phyloP scores from a whole-genome alignment of 2,113 vertebrate species.

The Panurus biarmicus region DNA sequence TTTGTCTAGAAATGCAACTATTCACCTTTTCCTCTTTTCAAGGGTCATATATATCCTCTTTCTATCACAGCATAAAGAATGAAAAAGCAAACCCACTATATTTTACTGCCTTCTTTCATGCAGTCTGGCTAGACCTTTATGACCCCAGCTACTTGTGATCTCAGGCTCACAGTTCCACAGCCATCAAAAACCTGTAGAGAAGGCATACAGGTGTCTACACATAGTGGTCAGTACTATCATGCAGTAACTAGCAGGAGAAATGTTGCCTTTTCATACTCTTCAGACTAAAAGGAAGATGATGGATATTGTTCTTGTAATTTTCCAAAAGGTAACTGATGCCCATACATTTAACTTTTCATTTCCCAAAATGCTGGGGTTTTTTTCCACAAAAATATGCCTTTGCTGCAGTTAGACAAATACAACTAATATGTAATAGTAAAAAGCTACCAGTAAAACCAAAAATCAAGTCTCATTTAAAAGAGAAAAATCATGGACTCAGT shows the following conservation, averaged over 20 bases:
- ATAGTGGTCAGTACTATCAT: not conserved
- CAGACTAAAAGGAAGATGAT: not conserved
- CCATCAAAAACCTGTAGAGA: not conserved
- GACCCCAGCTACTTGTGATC: not conserved
- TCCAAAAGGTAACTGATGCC: not conserved
- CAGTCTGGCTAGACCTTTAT: not conserved
- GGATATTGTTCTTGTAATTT: not conserved
- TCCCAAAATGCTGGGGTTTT: accelerated
- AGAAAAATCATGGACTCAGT: not conserved
- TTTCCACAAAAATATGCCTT: not conserved
- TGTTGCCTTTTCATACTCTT: not conserved
- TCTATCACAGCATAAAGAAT: not conserved
- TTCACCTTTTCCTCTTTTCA: not conserved
- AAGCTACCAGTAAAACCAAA: not conserved
- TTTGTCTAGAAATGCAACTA: not conserved
- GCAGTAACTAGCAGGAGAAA: not conserved
- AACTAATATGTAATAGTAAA: not conserved
- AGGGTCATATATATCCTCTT: not conserved
- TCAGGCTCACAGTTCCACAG: not conserved
- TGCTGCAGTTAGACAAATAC: not conserved
- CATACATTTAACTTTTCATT: not conserved
- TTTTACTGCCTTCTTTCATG: not conserved
- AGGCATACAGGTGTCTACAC: not conserved
- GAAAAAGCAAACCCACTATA: not conserved
- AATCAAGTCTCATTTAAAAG: not conserved